Percentiles rank a stretch among this genome's conserved stretches.
phyloP scores from a whole-genome alignment of 2,888 invertebrate genomes.

The Chymomyza procnemis region DNA sequence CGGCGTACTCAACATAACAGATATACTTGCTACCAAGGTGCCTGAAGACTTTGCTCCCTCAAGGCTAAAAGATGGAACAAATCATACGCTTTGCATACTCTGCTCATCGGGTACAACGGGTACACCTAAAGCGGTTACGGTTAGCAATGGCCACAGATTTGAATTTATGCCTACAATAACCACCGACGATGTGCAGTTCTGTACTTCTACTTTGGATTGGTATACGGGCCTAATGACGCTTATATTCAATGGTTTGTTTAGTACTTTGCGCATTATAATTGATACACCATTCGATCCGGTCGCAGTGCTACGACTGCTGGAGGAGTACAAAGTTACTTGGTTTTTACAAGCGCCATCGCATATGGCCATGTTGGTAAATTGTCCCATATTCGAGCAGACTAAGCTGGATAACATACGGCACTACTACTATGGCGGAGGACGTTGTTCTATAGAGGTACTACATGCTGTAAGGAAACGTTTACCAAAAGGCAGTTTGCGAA shows the following conservation, averaged over 20 bases:
- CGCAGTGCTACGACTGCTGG: conserved; percentile 28
- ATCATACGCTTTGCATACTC: conserved; percentile 49
- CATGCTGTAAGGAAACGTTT: conserved; percentile 37
- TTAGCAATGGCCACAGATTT: conserved; percentile 27
- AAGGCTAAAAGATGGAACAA: conserved; percentile 37
- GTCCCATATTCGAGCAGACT: background rate
- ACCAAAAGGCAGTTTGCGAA: conserved; percentile 31
- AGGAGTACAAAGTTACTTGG: conserved; percentile 39
- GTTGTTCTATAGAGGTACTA: conserved; percentile 28
- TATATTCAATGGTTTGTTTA: conserved; percentile 24
- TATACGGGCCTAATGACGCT: conserved; percentile 12
- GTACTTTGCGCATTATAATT: conserved; percentile 28
- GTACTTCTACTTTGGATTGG: conserved; percentile 26
- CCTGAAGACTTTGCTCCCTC: conserved; percentile 19
- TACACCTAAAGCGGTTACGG: conserved; percentile 52
- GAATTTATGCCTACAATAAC: background rate
- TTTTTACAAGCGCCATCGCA: conserved; percentile 35
- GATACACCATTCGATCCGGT: conserved; percentile 36
- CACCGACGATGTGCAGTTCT: background rate
- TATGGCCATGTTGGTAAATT: conserved; percentile 14
- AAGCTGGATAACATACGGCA: conserved; percentile 12
- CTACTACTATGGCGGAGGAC: conserved; percentile 32
- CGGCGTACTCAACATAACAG: conserved; percentile 7
- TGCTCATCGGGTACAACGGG: conserved; percentile 64
- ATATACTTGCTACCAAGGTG: conserved; percentile 16